Evolutionary conservation across 2,888 invertebrate genomes (phyloP), one percentile per base, ranked within the genome.

Genomic region (Andrena praecox): DNA sequence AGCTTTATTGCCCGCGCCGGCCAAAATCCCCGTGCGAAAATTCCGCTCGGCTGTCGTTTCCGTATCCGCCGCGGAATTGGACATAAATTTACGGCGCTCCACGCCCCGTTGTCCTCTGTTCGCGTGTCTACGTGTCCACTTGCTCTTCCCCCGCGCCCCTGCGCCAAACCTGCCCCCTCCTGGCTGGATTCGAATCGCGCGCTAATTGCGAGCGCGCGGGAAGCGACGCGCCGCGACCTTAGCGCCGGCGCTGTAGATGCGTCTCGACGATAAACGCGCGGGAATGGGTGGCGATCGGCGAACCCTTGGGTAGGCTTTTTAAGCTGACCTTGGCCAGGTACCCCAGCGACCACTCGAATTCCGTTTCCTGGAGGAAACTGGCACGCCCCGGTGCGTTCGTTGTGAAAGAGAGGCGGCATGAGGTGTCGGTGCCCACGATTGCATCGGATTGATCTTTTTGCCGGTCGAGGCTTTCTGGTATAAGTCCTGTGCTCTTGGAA

Each of bases 11-110:
- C 84, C 85, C 80, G 85, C 83, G 86, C 86, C 68, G 75, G 80
- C 81, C 85, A 85, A 89, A 90, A 91, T 89, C 87, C 85, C 86
- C 87, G 90, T 80, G 87, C 87, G 89, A 91, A 91, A 91, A 91
- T 91, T 91, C 87, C 85, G 87, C 77, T 86, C 80, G 85, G 48
- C 74, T 85, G 87, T 71, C 83, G 87, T 84, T 90, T 89, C 87
- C 87, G 89, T 82, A 85, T 88, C 85, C 87, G 86, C 87, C 85
- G 71, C 89, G 83, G 89, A 92, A 92, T 91, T 91, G 89, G 84
- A 90, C 89, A 90, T 91, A 91, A 91, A 92, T 92, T 91, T 91
- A 84, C 86, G 80, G 81, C 63, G 66, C 54, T 71, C 33, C 63
- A 71, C 66, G 56, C 72, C 79, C 72, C 71, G 56, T 54, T 73